Base-by-base conservation (phyloP, 2,888 invertebrate species). In the Cephus nigrinus region DNA sequence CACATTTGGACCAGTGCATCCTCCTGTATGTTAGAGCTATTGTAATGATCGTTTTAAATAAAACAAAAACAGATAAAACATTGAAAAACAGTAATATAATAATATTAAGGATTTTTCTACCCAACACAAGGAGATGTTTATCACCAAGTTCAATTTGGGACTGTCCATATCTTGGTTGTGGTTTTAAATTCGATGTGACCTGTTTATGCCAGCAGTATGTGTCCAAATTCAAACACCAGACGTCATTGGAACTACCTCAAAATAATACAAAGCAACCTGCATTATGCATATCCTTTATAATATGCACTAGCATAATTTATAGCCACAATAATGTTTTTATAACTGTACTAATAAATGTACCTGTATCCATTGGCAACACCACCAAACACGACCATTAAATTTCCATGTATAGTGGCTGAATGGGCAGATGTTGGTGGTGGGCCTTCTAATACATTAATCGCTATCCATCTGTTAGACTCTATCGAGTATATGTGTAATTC, bases 341-440 rank as follows among this genome's bases (percentile, higher is more conserved):
- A 34, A 15, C 71, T 74, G 75, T 68, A 76, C 74, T 73, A 69
- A 75, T 85, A 76, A 33, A 78, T 73, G 80, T 88, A 91, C 91
- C 88, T 90, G 75, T 88, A 83, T 75, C 86, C 87, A 75, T 85
- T 84, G 76, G 86, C 85, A 79, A 91, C 87, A 73, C 96, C 96
- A 76, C 96, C 96, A 92, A 97, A 97, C 35, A 97, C 94, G 78
- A 97, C 94, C 97, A 97, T 97, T 88, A 94, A 93, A 91, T 96
- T 94, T 76, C 94, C 94, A 87, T 96, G 95, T 78, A 98, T 94
- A 69, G 96, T 96, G 12, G 97, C 98, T 11, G 98, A 98, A 92
- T 99, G 99, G 0, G 98, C 98, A 23, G 98, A 98, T 91, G 96
- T 96, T 2, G 96, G 95, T 68, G 96, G 97, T 68, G 96, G 95